Evolutionary conservation across 2,888 invertebrate species (phyloP).

Genomic region (Tetropium fuscum): DNA sequence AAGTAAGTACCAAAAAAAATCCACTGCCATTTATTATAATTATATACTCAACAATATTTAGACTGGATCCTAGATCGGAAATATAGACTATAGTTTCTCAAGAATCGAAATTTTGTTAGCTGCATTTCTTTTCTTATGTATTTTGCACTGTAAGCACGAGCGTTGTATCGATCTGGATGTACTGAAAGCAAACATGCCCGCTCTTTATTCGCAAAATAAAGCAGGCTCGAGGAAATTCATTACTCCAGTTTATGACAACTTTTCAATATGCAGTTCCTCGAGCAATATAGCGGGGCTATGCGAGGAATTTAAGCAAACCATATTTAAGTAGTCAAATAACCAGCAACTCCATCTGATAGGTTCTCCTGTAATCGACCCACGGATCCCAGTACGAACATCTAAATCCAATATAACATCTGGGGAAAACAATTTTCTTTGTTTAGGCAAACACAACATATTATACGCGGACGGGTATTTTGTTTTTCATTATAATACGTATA

Average conservation of each 20-base stretch:
- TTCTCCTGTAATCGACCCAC: slow-evolving; percentile 14
- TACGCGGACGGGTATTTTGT: neutral
- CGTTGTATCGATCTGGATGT: too few species aligned
- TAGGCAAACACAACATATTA: slow-evolving; percentile 7
- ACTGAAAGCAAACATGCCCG: too few species aligned
- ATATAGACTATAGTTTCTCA: too few species aligned
- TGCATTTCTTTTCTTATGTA: too few species aligned
- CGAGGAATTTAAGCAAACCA: neutral
- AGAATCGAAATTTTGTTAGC: too few species aligned
- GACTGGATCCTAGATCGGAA: too few species aligned
- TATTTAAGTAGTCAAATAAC: slow-evolving; percentile 11
- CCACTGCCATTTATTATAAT: too few species aligned
- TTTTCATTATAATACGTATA: slow-evolving; percentile 5
- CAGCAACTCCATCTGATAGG: neutral
- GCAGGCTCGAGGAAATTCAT: too few species aligned
- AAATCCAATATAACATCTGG: slow-evolving; percentile 24
- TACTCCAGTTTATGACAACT: neutral
- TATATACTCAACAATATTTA: too few species aligned
- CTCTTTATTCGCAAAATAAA: too few species aligned
- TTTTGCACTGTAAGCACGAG: too few species aligned
- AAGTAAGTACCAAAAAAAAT: too few species aligned
- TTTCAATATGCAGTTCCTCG: neutral
- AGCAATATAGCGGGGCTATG: neutral
- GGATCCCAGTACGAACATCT: slow-evolving; percentile 13
- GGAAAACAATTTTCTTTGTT: slow-evolving; percentile 19